phyloP scores from a whole-genome alignment of 2,113 vertebrate genomes.

The Bucco capensis region DNA sequence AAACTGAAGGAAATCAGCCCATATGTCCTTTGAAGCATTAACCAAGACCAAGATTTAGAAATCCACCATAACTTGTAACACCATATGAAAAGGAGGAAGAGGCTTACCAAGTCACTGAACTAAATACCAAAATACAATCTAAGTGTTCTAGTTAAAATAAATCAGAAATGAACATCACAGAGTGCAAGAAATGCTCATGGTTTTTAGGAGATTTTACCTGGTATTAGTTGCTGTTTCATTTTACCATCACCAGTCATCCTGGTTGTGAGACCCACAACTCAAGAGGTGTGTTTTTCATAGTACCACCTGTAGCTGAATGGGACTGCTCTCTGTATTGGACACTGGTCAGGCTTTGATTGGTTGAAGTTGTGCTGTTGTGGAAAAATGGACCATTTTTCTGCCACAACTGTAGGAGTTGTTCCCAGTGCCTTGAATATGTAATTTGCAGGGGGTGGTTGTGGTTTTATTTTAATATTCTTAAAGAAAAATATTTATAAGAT shows the following conservation, averaged over 20 bases:
- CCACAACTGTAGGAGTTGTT: not conserved
- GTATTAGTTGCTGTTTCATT: not conserved
- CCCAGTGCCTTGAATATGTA: not conserved
- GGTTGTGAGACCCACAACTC: not conserved
- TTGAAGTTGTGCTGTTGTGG: not conserved
- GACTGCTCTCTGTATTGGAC: not conserved
- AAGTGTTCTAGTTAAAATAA: not conserved
- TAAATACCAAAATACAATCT: not conserved
- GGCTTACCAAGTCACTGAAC: not conserved
- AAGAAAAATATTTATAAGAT: not conserved
- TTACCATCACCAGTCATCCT: not conserved
- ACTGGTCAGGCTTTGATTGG: not conserved
- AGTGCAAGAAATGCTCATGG: not conserved
- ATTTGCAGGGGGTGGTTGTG: not conserved
- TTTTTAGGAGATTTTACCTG: not conserved
- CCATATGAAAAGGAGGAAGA: constrained; percentile 18
- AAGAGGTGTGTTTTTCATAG: not conserved
- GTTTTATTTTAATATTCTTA: not conserved
- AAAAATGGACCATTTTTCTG: not conserved
- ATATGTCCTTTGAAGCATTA: constrained; percentile 58
- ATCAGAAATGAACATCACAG: not conserved
- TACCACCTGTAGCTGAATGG: not conserved
- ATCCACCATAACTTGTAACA: constrained; percentile 28
- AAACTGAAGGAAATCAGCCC: constrained; percentile 56
- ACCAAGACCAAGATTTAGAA: constrained; percentile 52